Conservation (phyloP, 92 coral and sea anemone genomes). For the Virgularia gustaviana region DNA sequence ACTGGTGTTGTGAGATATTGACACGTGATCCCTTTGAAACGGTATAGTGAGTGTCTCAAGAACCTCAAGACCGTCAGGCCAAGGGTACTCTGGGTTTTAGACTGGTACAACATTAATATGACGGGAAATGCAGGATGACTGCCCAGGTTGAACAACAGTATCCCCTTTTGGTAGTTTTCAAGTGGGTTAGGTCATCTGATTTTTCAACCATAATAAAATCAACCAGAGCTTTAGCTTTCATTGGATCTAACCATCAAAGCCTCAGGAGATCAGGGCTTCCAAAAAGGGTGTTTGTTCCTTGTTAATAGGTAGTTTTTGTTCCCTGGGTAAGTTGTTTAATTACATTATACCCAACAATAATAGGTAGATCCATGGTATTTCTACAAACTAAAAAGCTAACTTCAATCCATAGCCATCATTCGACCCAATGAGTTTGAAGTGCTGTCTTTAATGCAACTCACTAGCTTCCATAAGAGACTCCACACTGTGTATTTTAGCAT, state of each 20-base stretch:
- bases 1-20: not conserved
- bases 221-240: conserved; percentile 40
- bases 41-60: too few relatives aligned
- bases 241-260: conserved; percentile 28
- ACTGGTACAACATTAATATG: conserved; percentile 54
- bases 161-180: conserved; percentile 40
- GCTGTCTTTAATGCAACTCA: conserved; percentile 10
- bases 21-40: too few relatives aligned
- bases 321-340: conserved; percentile 39
- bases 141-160: conserved; percentile 40
- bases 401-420: too few relatives aligned
- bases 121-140: conserved; percentile 45
- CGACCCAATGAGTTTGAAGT: conserved; percentile 15
- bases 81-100: conserved; percentile 39
- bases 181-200: conserved; percentile 5
- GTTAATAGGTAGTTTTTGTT: not conserved
- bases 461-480: conserved; percentile 31
- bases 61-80: not conserved
- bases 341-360: conserved; percentile 46
- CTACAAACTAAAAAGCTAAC: conserved; percentile 22
- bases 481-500: conserved; percentile 35
- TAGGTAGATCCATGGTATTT: conserved; percentile 23
- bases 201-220: conserved; percentile 21
- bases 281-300: not conserved
- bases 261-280: conserved; percentile 22